phyloP scores from a whole-genome alignment of 1,140 invertebrate species.

The Drosophila virilis region DNA sequence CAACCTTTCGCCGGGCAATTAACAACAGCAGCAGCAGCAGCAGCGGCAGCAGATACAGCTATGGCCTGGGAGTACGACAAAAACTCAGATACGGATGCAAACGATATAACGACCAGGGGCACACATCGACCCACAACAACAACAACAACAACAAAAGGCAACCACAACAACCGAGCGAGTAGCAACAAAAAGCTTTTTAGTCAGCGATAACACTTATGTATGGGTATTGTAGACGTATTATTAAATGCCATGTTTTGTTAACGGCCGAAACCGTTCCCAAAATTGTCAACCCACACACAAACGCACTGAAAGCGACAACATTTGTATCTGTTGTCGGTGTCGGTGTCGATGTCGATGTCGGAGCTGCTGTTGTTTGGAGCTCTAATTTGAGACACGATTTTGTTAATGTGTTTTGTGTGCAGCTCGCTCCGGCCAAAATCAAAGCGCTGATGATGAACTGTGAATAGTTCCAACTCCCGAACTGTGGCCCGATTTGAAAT shows the following conservation, averaged over 20 bases:
- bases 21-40: conserved; percentile 32
- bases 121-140: conserved; percentile 50
- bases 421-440: conserved; percentile 37
- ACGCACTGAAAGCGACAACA: conserved; percentile 56
- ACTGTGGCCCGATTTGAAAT: too few relatives aligned
- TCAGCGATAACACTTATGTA: conserved; percentile 79
- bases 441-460: conserved; percentile 5
- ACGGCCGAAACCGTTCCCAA: conserved; percentile 78
- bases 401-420: conserved; percentile 72
- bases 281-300: conserved; percentile 75
- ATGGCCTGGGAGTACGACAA: conserved; percentile 41
- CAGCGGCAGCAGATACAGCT: conserved; percentile 10
- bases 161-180: conserved; percentile 45
- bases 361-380: conserved; percentile 51
- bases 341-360: conserved; percentile 56
- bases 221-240: conserved; percentile 78
- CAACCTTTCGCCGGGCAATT: conserved; percentile 61
- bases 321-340: conserved; percentile 54
- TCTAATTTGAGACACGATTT: conserved; percentile 68
- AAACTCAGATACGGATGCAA: conserved; percentile 55
- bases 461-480: conserved; percentile 14
- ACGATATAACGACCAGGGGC: conserved; percentile 66
- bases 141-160: conserved; percentile 19
- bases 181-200: conserved; percentile 81
- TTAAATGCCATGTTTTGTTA: conserved; percentile 82